A percentile compares a stretch with the other conserved stretches of the same genome.
These are phyloP conservation scores for Deilephila porcellus DNA, from an alignment of 2,888 invertebrate genomes.

Conservation along the genomic window DNA sequence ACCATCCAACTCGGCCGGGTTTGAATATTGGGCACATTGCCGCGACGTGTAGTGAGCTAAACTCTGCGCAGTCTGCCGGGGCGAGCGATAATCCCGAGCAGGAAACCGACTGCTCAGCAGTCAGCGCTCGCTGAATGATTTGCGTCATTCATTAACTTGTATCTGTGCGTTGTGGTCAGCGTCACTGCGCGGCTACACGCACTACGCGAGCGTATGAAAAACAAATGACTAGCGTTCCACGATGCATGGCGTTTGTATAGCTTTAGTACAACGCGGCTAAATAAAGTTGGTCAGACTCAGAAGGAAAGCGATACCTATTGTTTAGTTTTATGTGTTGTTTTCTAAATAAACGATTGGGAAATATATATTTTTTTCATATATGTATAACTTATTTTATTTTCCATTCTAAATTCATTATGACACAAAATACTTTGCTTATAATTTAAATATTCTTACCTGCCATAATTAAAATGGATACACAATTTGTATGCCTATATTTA, in stretches of 20 bases:
- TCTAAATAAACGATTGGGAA: no score
- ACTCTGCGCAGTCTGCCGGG: neutral
- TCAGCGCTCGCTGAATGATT: conserved; percentile 15
- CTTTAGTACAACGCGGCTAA: neutral
- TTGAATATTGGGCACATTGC: neutral
- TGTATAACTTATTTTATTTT: no score
- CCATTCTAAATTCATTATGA: no score
- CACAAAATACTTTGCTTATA: no score
- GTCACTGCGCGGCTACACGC: conserved; percentile 18
- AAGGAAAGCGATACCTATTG: no score
- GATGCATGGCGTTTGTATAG: neutral
- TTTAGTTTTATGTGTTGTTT: no score
- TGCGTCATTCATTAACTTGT: conserved; percentile 31
- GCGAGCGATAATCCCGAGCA: conserved; percentile 7
- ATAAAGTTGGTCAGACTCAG: no score
- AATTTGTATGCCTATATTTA: no score
- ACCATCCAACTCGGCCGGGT: neutral
- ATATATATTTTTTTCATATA: no score
- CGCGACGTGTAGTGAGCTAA: neutral
- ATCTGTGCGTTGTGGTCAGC: conserved; percentile 5
- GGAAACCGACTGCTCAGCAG: conserved; percentile 16
- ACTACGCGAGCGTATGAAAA: conserved; percentile 7
- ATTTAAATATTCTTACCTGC: no score
- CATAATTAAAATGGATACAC: no score
- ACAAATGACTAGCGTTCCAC: neutral